These are phyloP conservation scores for Limnephilus auricula DNA, from an alignment of 2,888 invertebrate genomes.

Conservation along the genomic window DNA sequence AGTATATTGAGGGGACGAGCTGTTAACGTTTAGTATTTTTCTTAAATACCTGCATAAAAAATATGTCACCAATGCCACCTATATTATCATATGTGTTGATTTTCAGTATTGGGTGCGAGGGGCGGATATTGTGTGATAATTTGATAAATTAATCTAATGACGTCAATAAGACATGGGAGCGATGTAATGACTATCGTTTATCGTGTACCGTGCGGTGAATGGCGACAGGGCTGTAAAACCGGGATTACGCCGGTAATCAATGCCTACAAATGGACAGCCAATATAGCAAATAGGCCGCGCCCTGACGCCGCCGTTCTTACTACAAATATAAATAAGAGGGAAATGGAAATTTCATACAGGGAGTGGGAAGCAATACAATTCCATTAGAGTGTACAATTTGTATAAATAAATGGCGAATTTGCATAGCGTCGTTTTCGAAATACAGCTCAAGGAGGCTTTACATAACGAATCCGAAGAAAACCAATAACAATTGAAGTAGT, in stretches of 20 bases:
- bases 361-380: background rate
- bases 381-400: too few relatives aligned
- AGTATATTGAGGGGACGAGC: too few relatives aligned
- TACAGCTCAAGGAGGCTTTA: too few relatives aligned
- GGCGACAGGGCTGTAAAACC: background rate
- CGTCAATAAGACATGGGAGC: background rate
- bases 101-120: background rate
- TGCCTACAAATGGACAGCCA: background rate
- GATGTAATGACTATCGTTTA: background rate
- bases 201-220: background rate
- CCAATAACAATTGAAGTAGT: background rate
- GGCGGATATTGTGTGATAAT: background rate
- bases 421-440: too few relatives aligned
- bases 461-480: background rate
- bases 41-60: too few relatives aligned
- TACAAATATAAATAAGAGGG: background rate
- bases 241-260: background rate
- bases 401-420: too few relatives aligned
- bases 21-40: too few relatives aligned
- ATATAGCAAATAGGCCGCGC: background rate
- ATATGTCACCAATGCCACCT: too few relatives aligned
- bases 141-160: background rate
- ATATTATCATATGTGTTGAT: too few relatives aligned
- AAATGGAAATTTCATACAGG: background rate
- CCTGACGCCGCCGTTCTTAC: background rate